Evolutionary conservation across 1,140 invertebrate species (phyloP).

Genomic region (Eubasilissa regina): DNA sequence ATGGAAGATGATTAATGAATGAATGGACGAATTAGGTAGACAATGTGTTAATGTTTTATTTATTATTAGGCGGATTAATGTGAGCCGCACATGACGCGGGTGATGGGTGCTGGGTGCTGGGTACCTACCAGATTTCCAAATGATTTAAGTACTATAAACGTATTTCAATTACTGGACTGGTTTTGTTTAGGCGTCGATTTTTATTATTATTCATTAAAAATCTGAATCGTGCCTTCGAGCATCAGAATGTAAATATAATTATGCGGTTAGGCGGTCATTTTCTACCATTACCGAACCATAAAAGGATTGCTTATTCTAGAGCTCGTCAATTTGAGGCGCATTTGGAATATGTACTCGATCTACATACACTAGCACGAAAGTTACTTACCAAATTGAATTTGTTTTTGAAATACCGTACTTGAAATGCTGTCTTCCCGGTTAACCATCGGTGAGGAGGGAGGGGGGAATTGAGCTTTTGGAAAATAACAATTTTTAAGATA

Average conservation of each 20-base stretch:
- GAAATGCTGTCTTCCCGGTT: neutral
- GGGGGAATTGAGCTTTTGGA: too few species aligned
- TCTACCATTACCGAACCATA: conserved; percentile 27
- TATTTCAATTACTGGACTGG: conserved; percentile 24
- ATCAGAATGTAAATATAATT: conserved; percentile 37
- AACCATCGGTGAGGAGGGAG: too few species aligned
- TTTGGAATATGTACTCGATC: neutral
- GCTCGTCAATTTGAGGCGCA: conserved; percentile 8
- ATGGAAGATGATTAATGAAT: too few species aligned
- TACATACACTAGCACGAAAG: too few species aligned
- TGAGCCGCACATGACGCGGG: neutral
- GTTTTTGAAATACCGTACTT: neutral
- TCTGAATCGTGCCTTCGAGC: conserved; percentile 18
- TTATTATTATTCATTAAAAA: conserved; percentile 34
- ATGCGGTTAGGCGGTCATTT: conserved; percentile 37
- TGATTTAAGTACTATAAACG: conserved; percentile 3
- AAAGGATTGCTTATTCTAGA: conserved; percentile 32
- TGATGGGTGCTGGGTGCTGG: neutral
- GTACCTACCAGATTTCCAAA: conserved; percentile 22
- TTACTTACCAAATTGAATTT: too few species aligned
- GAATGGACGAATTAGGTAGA: too few species aligned
- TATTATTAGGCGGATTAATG: neutral
- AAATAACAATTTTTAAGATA: too few species aligned
- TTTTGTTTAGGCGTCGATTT: conserved; percentile 3
- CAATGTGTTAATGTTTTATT: too few species aligned